Base-by-base conservation (phyloP, 2,113 vertebrate genomes). In the Pseudopodoces humilis region DNA sequence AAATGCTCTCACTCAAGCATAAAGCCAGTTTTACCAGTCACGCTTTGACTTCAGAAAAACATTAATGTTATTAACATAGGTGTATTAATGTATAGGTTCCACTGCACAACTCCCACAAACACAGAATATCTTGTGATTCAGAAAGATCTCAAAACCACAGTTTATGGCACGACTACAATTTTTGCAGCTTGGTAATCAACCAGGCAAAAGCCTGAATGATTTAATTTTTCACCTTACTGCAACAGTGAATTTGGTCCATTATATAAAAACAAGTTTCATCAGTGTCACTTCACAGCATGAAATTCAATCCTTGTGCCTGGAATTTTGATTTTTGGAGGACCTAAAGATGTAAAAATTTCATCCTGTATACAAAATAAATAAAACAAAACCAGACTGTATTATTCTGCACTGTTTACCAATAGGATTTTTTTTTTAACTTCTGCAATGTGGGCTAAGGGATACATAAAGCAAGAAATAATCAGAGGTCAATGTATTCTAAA, bases 401-500 rank as follows among this genome's bases (percentile, higher is more conserved):
- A 80, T 52, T 90, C 68, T 44, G 24, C 55, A 56, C 33, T 63
- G 13, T 64, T 80, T 28, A 90, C 52, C 71, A 90, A 59, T 35
- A 92, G 27, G 35, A 59, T 75, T 81, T 91, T 86, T 78, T 37
- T 82, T 70, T 55, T 89, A n/a, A 88, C 86, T 86, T 67, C 79
- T 60, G 70, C 71, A 92, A 69, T 93, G 93, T 86, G 93, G 82
- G 95, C 93, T 96, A 86, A 88, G 93, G 93, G 94, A 97, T 92
- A 81, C 87, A 95, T 95, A 94, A 95, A 95, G 55, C 72, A 86
- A 91, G 94, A 89, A 96, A 81, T 92, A 95, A 95, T 92, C 80
- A 96, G 86, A 96, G 95, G 95, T 95, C 94, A 96, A 58, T 86
- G 90, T 41, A 84, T 96, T 94, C 58, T 95, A 76, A 94, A 95